Conservation (phyloP, 2,797 vertebrate species). For the Ctenopoma multispine region DNA sequence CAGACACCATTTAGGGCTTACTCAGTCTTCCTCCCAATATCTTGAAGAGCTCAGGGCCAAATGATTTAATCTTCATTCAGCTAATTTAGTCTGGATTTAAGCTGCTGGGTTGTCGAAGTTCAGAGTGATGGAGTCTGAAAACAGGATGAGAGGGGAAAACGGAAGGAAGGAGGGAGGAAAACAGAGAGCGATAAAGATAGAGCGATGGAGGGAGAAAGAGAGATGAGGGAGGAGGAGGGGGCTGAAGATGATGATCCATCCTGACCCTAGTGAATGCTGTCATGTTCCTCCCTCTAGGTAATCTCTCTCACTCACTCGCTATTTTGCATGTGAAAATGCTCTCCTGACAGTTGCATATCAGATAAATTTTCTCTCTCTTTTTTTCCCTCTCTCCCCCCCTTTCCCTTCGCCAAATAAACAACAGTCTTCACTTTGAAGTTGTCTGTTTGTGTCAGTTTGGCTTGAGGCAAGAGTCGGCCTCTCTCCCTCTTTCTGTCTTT, state of each 20-base stretch:
- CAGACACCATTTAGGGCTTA: constrained; percentile 81
- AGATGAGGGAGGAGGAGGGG: constrained; percentile 39
- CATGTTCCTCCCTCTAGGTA: constrained; percentile 84
- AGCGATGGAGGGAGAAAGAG: constrained; percentile 67
- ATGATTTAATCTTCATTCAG: constrained; percentile 87
- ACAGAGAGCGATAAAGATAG: constrained; percentile 69
- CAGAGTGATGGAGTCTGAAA: constrained; percentile 83
- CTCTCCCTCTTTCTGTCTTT: constrained; percentile 75
- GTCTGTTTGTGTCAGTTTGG: constrained; percentile 85
- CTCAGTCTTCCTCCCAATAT: constrained; percentile 82
- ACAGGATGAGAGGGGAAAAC: constrained; percentile 79
- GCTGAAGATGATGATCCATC: constrained; percentile 82
- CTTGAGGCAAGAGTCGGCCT: constrained; percentile 81
- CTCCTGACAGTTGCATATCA: constrained; percentile 85
- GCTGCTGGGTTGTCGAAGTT: constrained; percentile 82
- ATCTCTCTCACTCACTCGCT: constrained; percentile 84
- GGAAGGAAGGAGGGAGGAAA: constrained; percentile 69
- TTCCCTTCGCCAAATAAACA: constrained; percentile 82
- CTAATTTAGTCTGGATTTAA: constrained; percentile 86
- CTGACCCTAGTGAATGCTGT: constrained; percentile 83
- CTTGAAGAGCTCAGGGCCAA: constrained; percentile 80
- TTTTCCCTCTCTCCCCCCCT: constrained; percentile 21
- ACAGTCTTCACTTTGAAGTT: constrained; percentile 86
- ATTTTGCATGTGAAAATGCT: constrained; percentile 86
- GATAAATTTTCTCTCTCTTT: constrained; percentile 72